A percentile compares a stretch with the other conserved stretches of the same genome.
phyloP scores from a whole-genome alignment of 2,888 invertebrate species.

The Ennomos fuscantarius region DNA sequence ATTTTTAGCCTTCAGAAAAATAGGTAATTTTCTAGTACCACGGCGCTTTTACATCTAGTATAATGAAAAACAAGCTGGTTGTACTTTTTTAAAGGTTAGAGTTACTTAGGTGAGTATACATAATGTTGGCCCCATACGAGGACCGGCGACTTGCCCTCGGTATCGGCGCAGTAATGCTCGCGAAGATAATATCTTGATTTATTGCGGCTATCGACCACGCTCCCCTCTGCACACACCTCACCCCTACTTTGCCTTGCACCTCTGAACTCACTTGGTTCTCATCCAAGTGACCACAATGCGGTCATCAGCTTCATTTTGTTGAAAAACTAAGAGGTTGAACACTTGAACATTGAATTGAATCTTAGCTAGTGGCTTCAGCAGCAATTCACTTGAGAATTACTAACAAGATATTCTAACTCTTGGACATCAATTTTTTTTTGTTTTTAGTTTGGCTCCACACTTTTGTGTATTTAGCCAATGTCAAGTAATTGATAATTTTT shows the following conservation, averaged over 20 bases:
- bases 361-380: too few relatives aligned
- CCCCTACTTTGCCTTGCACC: conserved; percentile 29
- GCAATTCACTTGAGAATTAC: too few relatives aligned
- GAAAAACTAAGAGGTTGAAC: neutral
- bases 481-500: too few relatives aligned
- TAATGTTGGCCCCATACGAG: conserved; percentile 47
- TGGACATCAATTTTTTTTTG: too few relatives aligned
- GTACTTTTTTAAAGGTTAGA: conserved; percentile 4
- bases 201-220: conserved; percentile 70
- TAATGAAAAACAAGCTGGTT: conserved; percentile 16
- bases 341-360: too few relatives aligned
- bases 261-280: conserved; percentile 53
- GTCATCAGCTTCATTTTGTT: conserved; percentile 28
- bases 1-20: too few relatives aligned
- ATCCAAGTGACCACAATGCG: conserved; percentile 39
- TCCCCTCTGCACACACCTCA: conserved; percentile 32
- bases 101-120: conserved; percentile 34
- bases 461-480: too few relatives aligned
- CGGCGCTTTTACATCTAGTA: neutral
- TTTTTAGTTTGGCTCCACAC: too few relatives aligned
- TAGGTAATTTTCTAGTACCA: too few relatives aligned
- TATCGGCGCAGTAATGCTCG: conserved; percentile 74
- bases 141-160: conserved; percentile 69
- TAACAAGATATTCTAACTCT: too few relatives aligned
- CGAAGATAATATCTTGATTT: conserved; percentile 82